Percentiles rank a stretch among this genome's conserved stretches.
These are phyloP conservation scores for Catharus fuscescens DNA, from an alignment of 2,113 vertebrate species.

Conservation along the genomic window DNA sequence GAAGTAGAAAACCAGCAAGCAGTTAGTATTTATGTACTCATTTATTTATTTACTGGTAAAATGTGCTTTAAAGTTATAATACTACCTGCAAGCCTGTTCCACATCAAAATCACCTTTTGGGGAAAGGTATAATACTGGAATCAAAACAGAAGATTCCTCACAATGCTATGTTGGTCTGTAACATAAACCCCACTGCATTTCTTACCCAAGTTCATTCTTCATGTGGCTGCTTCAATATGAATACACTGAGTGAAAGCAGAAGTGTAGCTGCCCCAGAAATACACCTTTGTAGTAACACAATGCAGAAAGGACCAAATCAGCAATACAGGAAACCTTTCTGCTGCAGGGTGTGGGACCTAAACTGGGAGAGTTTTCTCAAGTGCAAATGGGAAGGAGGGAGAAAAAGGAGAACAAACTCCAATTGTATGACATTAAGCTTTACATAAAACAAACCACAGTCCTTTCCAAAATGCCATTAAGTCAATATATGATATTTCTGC, in stretches of 20 bases:
- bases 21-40: neutral
- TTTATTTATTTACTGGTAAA: neutral
- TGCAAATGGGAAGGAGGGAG: neutral
- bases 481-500: neutral
- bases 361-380: neutral
- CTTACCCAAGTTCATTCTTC: neutral
- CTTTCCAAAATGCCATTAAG: neutral
- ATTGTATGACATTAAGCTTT: neutral
- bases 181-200: accelerated
- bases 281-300: neutral
- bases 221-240: neutral
- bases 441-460: neutral
- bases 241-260: neutral
- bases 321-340: neutral
- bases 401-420: neutral
- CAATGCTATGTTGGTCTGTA: accelerated
- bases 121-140: neutral
- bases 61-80: neutral
- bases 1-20: neutral
- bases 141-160: neutral
- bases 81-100: neutral
- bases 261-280: neutral
- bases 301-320: neutral
- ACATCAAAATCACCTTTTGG: neutral
- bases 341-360: neutral